A percentile compares a stretch with the other conserved stretches of the same genome.
Evolutionary conservation across 2,113 vertebrate genomes (phyloP).

Genomic region (Malurus cyaneus): DNA sequence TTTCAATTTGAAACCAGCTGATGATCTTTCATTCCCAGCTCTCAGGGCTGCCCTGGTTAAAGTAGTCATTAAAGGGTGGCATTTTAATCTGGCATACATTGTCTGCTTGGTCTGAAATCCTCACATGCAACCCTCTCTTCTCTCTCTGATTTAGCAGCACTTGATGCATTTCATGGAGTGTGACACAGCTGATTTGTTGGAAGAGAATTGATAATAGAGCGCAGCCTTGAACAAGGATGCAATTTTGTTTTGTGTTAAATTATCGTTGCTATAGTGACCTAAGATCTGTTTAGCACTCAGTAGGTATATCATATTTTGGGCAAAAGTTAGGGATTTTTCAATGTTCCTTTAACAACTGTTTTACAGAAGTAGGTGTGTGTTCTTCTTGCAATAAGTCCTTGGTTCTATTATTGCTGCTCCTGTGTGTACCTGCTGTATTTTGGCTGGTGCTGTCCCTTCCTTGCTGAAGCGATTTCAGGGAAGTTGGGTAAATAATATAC

Average conservation of each 20-base stretch:
- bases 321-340: slow-evolving; percentile 25
- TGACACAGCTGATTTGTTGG: not conserved
- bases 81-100: not conserved
- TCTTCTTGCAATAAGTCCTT: not conserved
- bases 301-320: not conserved
- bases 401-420: not conserved
- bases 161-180: not conserved
- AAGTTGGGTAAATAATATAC: not conserved
- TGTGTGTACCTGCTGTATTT: not conserved
- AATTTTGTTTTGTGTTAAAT: slow-evolving; percentile 41
- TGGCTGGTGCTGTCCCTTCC: not conserved
- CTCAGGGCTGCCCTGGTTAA: not conserved
- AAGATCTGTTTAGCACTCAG: slow-evolving; percentile 6
- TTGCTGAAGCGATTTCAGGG: not conserved
- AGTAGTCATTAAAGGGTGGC: not conserved
- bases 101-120: not conserved
- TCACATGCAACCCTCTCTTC: not conserved
- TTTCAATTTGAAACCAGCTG: not conserved
- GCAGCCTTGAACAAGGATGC: not conserved
- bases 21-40: not conserved
- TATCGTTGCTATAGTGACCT: slow-evolving; percentile 32
- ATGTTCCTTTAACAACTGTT: not conserved
- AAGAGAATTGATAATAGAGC: slow-evolving; percentile 8
- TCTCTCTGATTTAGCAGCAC: not conserved
- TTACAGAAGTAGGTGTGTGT: not conserved